Evolutionary conservation across 2,797 vertebrate species (phyloP).

Genomic region (Enteromius thamalakanensis): DNA sequence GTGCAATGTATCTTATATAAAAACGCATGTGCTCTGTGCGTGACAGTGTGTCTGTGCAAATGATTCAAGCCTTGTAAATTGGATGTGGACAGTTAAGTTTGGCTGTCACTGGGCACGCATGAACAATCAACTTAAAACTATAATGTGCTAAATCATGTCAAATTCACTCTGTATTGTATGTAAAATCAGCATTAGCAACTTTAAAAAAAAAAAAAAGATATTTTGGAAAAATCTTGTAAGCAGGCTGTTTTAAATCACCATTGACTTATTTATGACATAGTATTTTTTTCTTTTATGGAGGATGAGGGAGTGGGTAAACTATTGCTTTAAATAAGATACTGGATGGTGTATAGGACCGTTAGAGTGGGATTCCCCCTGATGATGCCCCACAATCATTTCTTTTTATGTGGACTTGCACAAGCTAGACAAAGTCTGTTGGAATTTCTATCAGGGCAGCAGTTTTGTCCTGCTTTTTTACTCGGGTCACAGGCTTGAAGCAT

Average conservation of each 20-base stretch:
- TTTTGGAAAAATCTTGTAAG: too few relatives aligned
- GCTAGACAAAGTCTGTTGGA: slow-evolving; percentile 16
- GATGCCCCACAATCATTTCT: neutral
- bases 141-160: neutral
- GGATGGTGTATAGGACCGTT: neutral
- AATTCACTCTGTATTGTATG: neutral
- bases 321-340: too few relatives aligned
- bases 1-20: neutral
- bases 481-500: slow-evolving; percentile 30
- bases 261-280: too few relatives aligned
- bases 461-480: slow-evolving; percentile 28
- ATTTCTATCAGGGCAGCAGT: slow-evolving; percentile 19
- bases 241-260: too few relatives aligned
- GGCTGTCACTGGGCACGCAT: neutral
- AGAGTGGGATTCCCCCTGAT: neutral
- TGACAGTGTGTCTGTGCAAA: neutral
- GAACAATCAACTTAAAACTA: neutral
- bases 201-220: too few relatives aligned
- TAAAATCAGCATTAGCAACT: neutral
- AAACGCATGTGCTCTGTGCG: neutral
- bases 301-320: too few relatives aligned
- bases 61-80: neutral
- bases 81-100: neutral
- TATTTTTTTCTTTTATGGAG: too few relatives aligned
- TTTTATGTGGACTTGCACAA: neutral